Evolutionary conservation across 2,888 invertebrate species (phyloP), one percentile per base, ranked within the genome.

Genomic region (Synergus itoensis): DNA sequence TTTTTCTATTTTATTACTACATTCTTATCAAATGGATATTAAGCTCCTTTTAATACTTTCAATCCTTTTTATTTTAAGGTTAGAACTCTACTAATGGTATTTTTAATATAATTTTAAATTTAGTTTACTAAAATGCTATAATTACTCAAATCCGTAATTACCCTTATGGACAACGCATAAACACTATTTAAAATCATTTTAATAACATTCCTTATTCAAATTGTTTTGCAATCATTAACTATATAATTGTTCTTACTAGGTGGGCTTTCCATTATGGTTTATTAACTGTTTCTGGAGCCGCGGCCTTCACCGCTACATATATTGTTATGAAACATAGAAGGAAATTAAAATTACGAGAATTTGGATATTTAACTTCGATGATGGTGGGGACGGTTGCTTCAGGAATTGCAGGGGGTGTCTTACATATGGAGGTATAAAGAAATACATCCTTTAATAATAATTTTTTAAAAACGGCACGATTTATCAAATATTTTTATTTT

Each of bases 251-350:
- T 53, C 0, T 48, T 73, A 48, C 12, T 57, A 73, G 73, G 12
- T 57, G 73, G 53, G 53, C 73, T 53, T 73, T 53, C n/a, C 36
- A 12, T n/a, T 53, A 36, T 53, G 73, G 73, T 40, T 11, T 53
- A 11, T 5, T 11, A 11, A 8, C 53, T 48, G 16, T 73, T 48
- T n/a, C 36, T 36, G 18, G 12, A n/a, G 9, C n/a, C 16, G 53
- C 53, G 11, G 53, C 53, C 0, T 1, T 93, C 0, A 92, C 94
- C 1, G 95, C 95, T 0, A 88, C 94, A 0, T 91, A 94, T 60
- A 93, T 96, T n/a, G 96, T 96, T 87, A 92, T 90, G 43, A 93
- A 95, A 85, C 96, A 94, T 87, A 93, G 97, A 79, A 91, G 84
- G 0, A 95, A 94, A 88, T 88, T 96, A 4, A 94, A 94, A 82